A percentile compares a stretch with the other conserved stretches of the same genome.
phyloP scores from a whole-genome alignment of 2,888 invertebrate genomes.

The Actias luna region DNA sequence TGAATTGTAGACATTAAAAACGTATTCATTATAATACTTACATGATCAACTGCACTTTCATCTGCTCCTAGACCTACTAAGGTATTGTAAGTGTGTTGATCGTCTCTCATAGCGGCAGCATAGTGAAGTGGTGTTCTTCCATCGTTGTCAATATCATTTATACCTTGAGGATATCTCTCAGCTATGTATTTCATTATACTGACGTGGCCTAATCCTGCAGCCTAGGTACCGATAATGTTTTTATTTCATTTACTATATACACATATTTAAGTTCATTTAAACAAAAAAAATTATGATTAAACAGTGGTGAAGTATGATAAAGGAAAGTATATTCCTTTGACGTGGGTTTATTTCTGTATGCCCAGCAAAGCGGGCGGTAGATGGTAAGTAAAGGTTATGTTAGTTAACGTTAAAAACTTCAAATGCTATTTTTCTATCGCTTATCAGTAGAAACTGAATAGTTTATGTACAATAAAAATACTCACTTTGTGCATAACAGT shows the following conservation, averaged over 20 bases:
- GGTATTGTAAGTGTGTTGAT: constrained; percentile 88
- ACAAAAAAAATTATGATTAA: too few relatives aligned
- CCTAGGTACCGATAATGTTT: constrained; percentile 70
- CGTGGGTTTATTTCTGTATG: too few relatives aligned
- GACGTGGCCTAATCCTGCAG: constrained; percentile 90
- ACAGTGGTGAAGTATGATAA: too few relatives aligned
- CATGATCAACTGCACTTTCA: constrained; percentile 91
- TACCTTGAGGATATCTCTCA: constrained; percentile 85
- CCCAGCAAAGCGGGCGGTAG: too few relatives aligned
- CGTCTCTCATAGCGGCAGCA: constrained; percentile 90
- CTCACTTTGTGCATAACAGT: constrained; percentile 92
- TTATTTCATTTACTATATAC: neutral
- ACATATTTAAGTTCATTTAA: neutral
- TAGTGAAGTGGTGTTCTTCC: constrained; percentile 95
- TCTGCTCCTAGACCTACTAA: constrained; percentile 92
- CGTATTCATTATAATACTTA: constrained; percentile 64
- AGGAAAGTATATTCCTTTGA: too few relatives aligned
- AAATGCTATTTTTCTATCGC: too few relatives aligned
- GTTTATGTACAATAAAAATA: neutral
- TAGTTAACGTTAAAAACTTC: too few relatives aligned
- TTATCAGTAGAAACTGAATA: too few relatives aligned
- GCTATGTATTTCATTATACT: constrained; percentile 89
- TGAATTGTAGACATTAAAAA: neutral
- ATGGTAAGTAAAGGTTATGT: too few relatives aligned
- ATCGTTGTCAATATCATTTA: constrained; percentile 88